Evolutionary conservation across 2,797 vertebrate species (phyloP).

Genomic region (Acrossocheilus fasciatus): DNA sequence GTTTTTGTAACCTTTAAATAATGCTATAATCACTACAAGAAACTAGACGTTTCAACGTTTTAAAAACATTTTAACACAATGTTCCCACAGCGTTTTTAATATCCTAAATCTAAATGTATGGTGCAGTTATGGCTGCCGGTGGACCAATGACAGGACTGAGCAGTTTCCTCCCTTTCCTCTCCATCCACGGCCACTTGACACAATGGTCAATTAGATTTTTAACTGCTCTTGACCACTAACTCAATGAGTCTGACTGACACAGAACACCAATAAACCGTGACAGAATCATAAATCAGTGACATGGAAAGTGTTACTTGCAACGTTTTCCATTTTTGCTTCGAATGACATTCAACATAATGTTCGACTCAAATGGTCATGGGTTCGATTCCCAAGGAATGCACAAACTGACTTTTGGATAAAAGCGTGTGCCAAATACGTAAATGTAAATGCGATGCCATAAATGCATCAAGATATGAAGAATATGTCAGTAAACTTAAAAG

Average conservation of each 20-base stretch:
- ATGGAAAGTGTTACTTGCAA: neutral
- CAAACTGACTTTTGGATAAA: neutral
- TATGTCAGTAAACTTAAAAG: neutral
- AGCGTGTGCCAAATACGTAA: neutral
- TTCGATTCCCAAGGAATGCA: neutral
- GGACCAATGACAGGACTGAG: no score
- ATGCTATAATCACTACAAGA: neutral
- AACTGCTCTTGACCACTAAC: constrained; percentile 15
- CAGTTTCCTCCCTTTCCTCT: neutral
- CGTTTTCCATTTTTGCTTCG: neutral
- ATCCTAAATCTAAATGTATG: neutral
- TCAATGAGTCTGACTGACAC: constrained; percentile 34
- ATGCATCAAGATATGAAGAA: neutral
- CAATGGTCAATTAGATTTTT: neutral
- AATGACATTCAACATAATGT: neutral
- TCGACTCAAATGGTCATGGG: neutral
- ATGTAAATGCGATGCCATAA: neutral
- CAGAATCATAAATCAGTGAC: constrained; percentile 36
- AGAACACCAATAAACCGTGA: constrained; percentile 56
- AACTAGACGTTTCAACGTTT: neutral
- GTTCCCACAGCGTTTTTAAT: neutral
- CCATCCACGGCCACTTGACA: neutral
- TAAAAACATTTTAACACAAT: neutral
- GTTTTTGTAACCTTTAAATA: neutral
- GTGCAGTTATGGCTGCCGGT: neutral